Evolutionary conservation across 2,888 invertebrate species (phyloP).

Genomic region (Resseliella maxima): DNA sequence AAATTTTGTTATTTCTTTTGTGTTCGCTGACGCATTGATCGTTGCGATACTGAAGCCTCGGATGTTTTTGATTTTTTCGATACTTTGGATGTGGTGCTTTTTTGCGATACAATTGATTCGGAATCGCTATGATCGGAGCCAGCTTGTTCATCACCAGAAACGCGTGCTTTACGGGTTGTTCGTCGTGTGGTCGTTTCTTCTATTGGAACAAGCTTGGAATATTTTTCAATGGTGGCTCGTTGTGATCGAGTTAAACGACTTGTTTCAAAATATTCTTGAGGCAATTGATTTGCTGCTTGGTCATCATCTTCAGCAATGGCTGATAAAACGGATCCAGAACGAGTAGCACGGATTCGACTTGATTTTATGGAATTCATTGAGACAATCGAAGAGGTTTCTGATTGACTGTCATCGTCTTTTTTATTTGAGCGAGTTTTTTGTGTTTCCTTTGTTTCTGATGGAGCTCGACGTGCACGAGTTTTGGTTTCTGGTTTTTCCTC

Average conservation of each 20-base stretch:
- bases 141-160: neutral
- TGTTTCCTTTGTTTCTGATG: neutral
- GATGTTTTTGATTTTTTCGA: constrained; percentile 57
- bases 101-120: constrained; percentile 62
- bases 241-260: constrained; percentile 63
- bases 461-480: neutral
- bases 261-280: constrained; percentile 59
- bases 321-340: neutral
- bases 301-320: constrained; percentile 14
- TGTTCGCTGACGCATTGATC: neutral
- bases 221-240: constrained; percentile 62
- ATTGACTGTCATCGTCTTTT: neutral
- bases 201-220: neutral
- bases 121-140: constrained; percentile 61
- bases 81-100: constrained; percentile 59
- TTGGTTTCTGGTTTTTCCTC: neutral
- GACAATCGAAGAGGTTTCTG: neutral
- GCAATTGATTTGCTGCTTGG: neutral
- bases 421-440: neutral
- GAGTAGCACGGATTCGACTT: neutral
- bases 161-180: neutral
- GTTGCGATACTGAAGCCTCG: neutral
- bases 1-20: neutral
- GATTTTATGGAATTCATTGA: neutral
- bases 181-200: neutral